Base-by-base conservation (phyloP, 2,888 invertebrate genomes). In the Phyllotreta cruciferae region DNA sequence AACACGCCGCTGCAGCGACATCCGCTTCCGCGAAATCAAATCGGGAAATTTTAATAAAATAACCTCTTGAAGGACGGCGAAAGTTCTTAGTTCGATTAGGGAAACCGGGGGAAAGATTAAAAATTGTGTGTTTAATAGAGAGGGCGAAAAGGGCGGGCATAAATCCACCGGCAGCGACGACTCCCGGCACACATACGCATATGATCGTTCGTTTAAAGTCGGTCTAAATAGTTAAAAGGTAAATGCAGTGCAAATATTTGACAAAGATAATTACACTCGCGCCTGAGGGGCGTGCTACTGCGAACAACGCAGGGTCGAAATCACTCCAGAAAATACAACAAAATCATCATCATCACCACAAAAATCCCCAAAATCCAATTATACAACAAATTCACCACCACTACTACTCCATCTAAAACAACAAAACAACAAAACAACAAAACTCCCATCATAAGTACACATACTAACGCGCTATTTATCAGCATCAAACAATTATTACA, bases 171-270 rank as follows among this genome's bases (percentile, higher is more conserved):
- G 58, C 60, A 52, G 63, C 56, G 64, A 67, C 63, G 53, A 60
- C 56, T 60, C 63, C 60, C 62, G 58, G 37, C 53, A 64, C 62
- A 66, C 68, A 68, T 64, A 66, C 65, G 68, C 61, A 69, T 67
- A 71, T 70, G 73, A 73, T 73, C 74, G 74, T 68, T 71, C 73
- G 71, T 73, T 70, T 73, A 71, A 74, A 74, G 75, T 74, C 74
- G 73, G 73, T 74, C 74, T 74, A 72, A 75, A 78, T 80, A 78
- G 78, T 80, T 78, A 79, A 80, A 79, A 79, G 78, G 79, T 80
- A 80, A 79, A 79, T 80, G 78, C 76, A 75, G 75, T 72, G 77
- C 73, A 80, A 80, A 80, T 80, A 80, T 80, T 80, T 80, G 78
- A 77, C 74, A 72, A 74, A 78, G 79, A 80, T 79, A 80, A 80